Base-by-base conservation (phyloP, 2,888 invertebrate species). In the Lithophane ornitopus region DNA sequence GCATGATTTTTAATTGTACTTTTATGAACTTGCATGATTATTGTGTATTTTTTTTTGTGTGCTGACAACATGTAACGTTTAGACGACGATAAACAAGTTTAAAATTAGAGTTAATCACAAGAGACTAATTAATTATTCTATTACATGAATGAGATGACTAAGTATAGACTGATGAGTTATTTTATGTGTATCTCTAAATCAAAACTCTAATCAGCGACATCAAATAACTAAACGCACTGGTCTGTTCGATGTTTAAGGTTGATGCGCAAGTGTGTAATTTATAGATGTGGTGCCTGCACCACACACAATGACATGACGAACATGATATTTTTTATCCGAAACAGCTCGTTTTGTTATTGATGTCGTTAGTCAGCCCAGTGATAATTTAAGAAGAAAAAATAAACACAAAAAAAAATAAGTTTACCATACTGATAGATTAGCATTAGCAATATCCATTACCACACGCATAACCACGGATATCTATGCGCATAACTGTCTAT, bases 1-100 rank as follows among this genome's bases (percentile, higher is more conserved):
- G 86, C 86, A 86, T 87, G 86, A 69, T 72, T 78, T 69, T 63
- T 46, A 46, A 58, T 78, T 78, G 26, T 80, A 69, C 58, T 67
- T 71, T 74, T 63, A 46, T 34, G 46, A 65, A 63, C 4, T 75
- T 76, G 81, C 83, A 86, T 86, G 80, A 44, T 71, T 58, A 49
- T 58, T 70, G 41, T 73, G 61, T 69, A 68, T 28, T 70, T 72
- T 56, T 0, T 63, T 70, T 63, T 26, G 22, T 65, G 58, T 81
- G 68, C 65, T 81, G 49, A 61, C 4, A 34, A 61, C 2, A 49
- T 59, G n/a, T 52, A 39, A 62, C 6, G 16, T 19, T 39, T 54
- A 46, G 3, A 41, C 11, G 26, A 52, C 14, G 26, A 3, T 39
- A 16, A 4, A 16, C 26, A 54, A 39, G 12, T 63, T 46, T 39